Conservation (phyloP, 2,113 vertebrate species). For the Macquaria ambigua region DNA sequence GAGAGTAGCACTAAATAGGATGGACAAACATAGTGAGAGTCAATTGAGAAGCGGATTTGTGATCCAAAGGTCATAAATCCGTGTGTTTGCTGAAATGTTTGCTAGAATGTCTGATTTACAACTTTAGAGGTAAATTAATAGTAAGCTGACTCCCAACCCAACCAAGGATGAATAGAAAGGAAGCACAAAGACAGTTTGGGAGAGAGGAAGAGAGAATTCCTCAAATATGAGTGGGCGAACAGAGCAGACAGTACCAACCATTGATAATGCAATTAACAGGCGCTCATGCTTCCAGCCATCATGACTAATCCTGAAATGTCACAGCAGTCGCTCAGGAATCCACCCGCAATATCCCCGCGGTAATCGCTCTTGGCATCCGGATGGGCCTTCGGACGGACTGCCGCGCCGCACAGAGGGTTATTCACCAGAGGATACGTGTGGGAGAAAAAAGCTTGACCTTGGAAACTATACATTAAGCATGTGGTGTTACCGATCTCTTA, state of each 20-base stretch:
- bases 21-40: neutral
- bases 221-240: constrained; percentile 40
- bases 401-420: constrained; percentile 37
- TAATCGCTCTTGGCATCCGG: constrained; percentile 74
- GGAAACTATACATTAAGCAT: constrained; percentile 70
- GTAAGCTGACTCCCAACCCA: no score
- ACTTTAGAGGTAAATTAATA: neutral
- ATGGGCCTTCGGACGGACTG: constrained; percentile 32
- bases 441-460: constrained; percentile 64
- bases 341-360: constrained; percentile 61
- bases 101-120: neutral
- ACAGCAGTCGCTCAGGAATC: constrained; percentile 64
- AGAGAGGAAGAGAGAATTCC: constrained; percentile 32
- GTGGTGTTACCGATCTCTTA: constrained; percentile 71
- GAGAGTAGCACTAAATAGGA: neutral
- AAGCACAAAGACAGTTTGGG: constrained; percentile 5
- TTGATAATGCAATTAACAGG: constrained; percentile 70
- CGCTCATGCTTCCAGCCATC: constrained; percentile 57
- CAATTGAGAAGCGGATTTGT: neutral
- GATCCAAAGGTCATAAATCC: neutral
- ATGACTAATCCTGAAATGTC: constrained; percentile 74
- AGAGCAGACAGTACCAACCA: constrained; percentile 47
- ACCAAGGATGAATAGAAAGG: neutral
- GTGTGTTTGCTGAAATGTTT: neutral
- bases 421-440: constrained; percentile 68